Conservation (phyloP, 53 echinoderm and acorn worm species). For the Holothuria scabra region DNA sequence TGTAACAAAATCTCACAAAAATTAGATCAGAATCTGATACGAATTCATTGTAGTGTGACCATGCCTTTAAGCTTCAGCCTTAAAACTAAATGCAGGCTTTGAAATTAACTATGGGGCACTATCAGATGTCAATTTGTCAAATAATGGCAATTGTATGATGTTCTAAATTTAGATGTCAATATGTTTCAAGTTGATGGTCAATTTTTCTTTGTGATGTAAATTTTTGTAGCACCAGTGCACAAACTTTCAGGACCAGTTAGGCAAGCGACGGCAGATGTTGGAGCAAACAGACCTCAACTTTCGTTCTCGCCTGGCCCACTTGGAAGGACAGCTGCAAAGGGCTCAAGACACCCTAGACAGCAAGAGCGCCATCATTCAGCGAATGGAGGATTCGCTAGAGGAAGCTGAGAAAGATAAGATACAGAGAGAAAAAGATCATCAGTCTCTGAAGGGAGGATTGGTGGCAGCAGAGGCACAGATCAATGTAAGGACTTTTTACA, state of each 20-base stretch:
- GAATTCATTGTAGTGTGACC: too few species aligned
- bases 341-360: conserved; percentile 84
- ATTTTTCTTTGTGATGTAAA: too few species aligned
- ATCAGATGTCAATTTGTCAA: too few species aligned
- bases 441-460: conserved; percentile 44
- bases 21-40: too few species aligned
- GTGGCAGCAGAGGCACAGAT: conserved; percentile 55
- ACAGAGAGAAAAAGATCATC: conserved; percentile 55
- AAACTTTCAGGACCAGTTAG: conserved; percentile 78
- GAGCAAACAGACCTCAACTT: conserved; percentile 83
- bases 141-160: too few species aligned
- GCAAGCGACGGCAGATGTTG: conserved; percentile 70
- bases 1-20: too few species aligned
- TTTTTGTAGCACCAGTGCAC: conserved; percentile 67
- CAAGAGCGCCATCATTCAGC: conserved; percentile 70
- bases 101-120: too few species aligned
- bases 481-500: conserved; percentile 37
- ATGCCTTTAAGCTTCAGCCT: too few species aligned
- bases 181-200: too few species aligned
- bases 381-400: conserved; percentile 68
- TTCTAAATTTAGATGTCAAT: too few species aligned
- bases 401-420: conserved; percentile 46
- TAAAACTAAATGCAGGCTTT: too few species aligned
- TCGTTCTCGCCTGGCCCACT: conserved; percentile 67
- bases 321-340: conserved; percentile 80